Evolutionary conservation across 35 echinoderm and acorn worm species (phyloP).

Genomic region (Apostichopus japonicus): DNA sequence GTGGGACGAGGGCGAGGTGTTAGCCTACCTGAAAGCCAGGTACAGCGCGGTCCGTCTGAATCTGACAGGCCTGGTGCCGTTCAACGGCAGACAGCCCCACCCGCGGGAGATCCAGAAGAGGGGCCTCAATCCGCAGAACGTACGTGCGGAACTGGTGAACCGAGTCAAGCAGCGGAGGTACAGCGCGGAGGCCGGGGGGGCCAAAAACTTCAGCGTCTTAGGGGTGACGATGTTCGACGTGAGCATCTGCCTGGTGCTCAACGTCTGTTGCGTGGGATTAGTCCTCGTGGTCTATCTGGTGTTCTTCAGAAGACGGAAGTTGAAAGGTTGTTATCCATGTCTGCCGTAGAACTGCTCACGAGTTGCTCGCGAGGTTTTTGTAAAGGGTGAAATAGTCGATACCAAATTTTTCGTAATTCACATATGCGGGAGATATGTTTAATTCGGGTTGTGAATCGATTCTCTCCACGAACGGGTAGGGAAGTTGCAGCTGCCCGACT

Average conservation of each 20-base stretch:
- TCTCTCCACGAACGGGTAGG: too few relatives aligned
- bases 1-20: slow-evolving; percentile 71
- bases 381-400: too few relatives aligned
- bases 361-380: too few relatives aligned
- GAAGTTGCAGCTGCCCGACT: too few relatives aligned
- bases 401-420: too few relatives aligned
- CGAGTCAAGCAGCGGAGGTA: slow-evolving; percentile 50
- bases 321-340: slow-evolving; percentile 32
- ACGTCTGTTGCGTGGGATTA: slow-evolving; percentile 62
- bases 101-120: background rate
- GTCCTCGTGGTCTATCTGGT: slow-evolving; percentile 72
- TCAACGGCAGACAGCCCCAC: background rate
- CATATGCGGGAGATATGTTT: too few relatives aligned
- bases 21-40: slow-evolving; percentile 73
- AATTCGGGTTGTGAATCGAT: too few relatives aligned
- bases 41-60: slow-evolving; percentile 70
- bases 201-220: slow-evolving; percentile 56
- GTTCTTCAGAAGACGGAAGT: slow-evolving; percentile 64
- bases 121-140: slow-evolving; percentile 6
- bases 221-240: slow-evolving; percentile 77
- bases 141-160: background rate
- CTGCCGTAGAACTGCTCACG: background rate
- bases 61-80: slow-evolving; percentile 18
- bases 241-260: slow-evolving; percentile 76
- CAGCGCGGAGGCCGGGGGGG: slow-evolving; percentile 25